phyloP scores from a whole-genome alignment of 2,797 vertebrate species.

The Enteromius anoplus region DNA sequence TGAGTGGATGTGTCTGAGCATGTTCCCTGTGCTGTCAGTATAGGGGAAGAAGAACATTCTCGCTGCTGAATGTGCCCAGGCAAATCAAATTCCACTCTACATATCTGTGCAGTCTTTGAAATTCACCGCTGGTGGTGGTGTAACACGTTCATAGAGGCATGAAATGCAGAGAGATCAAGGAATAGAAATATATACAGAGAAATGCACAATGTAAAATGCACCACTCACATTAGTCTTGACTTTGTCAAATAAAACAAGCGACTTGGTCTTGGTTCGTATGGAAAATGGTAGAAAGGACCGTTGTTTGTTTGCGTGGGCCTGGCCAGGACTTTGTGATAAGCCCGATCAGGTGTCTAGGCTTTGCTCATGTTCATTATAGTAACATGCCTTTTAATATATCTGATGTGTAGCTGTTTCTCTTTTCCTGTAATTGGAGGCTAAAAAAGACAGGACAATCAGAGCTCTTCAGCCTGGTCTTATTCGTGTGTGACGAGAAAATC shows the following conservation, averaged over 20 bases:
- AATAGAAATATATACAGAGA: background rate
- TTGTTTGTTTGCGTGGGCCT: background rate
- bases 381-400: constrained; percentile 5
- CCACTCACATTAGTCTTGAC: background rate
- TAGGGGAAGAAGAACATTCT: constrained; percentile 34
- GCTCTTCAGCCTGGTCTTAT: background rate
- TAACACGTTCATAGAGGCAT: constrained; percentile 7
- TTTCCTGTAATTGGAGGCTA: background rate
- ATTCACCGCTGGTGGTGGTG: background rate
- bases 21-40: constrained; percentile 36
- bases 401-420: constrained; percentile 14
- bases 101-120: constrained; percentile 3
- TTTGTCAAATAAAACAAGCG: background rate
- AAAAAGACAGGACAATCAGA: constrained; percentile 2
- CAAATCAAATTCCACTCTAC: constrained; percentile 64
- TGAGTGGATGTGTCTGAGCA: constrained; percentile 62
- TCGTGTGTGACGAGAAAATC: constrained; percentile 42
- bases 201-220: background rate
- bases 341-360: constrained; percentile 28
- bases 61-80: constrained; percentile 59
- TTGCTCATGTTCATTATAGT: constrained; percentile 31
- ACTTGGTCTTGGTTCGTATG: background rate
- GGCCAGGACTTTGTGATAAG: background rate
- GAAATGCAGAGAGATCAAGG: background rate
- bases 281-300: background rate